Evolutionary conservation across 1,140 invertebrate species (phyloP), one percentile per base, ranked within the genome.

Genomic region (Dolichoris vasculosae): DNA sequence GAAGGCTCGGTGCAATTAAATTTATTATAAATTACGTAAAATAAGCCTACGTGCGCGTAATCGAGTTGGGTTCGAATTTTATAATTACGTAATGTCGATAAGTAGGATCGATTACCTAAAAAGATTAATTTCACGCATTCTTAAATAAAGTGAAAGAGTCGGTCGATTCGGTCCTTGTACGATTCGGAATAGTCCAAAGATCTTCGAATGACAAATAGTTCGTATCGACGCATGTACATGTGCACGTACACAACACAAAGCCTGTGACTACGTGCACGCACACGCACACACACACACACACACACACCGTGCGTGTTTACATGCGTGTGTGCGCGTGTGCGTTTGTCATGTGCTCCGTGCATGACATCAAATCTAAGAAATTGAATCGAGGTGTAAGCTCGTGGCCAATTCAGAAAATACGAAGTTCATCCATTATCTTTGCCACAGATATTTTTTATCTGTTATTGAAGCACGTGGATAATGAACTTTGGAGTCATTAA

Each of bases 401-500:
- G n/a, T 20, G 26, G 26, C 81, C 67, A 15, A 51, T 30, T 71
- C 30, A 38, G 2, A 73, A 67, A 64, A 82, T 35, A 48, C 2
- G 23, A 48, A 43, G 35, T 40, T 76, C 46, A 15, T 23, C 32
- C 55, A 77, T 78, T 67, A 84, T 77, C 82, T 4, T 51, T 43
- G n/a, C 15, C 76, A n/a, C 55, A 32, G 82, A 78, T 67, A 84
- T 30, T 69, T 20, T 69, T 84, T 84, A 71, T 80, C 69, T n/a
- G 48, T 38, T 30, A 11, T 32, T 38, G 75, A 23, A 59, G 38
- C 67, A 67, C 81, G 75, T 67, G 40, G 75, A 83, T 84, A 59
- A 30, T 80, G 69, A 75, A 86, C 59, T 86, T 86, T 64, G 76
- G 59, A 80, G 51, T 69, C 51, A 64, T 75, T 35, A 38, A 81